These are phyloP conservation scores for Agrochola lota DNA, from an alignment of 2,888 invertebrate genomes.

Conservation along the genomic window DNA sequence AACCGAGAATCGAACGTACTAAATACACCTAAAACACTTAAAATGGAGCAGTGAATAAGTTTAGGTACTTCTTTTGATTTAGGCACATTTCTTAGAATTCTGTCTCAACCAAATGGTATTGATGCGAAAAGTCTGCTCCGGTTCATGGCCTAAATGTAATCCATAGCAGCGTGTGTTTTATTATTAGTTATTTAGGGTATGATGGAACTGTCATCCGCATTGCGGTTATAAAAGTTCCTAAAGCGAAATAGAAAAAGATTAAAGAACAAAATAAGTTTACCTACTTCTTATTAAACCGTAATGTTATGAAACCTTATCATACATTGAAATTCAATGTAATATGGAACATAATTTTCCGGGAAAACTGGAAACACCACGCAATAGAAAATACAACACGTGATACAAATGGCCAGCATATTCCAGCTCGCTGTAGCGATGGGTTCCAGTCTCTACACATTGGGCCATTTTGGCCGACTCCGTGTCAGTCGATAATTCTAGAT, in stretches of 20 bases:
- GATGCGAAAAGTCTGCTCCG: too few species aligned
- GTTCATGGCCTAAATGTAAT: too few species aligned
- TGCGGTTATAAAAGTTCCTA: too few species aligned
- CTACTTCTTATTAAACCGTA: neutral
- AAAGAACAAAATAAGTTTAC: neutral
- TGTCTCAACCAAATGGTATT: too few species aligned
- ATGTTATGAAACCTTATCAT: constrained; percentile 18
- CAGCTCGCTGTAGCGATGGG: neutral
- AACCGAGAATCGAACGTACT: constrained; percentile 20
- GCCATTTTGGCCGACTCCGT: constrained; percentile 12
- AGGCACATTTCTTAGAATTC: too few species aligned
- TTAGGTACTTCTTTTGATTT: too few species aligned
- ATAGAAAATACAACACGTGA: constrained; percentile 25
- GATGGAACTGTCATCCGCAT: too few species aligned
- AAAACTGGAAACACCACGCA: constrained; percentile 38
- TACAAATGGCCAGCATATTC: neutral
- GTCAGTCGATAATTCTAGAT: neutral
- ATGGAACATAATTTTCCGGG: constrained; percentile 11
- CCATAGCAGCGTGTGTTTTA: too few species aligned
- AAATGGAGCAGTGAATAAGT: neutral
- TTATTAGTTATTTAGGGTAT: too few species aligned
- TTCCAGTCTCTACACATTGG: constrained; percentile 17
- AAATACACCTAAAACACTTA: neutral
- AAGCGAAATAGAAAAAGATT: too few species aligned
- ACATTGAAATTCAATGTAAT: constrained; percentile 22